Conservation (phyloP, 2,888 invertebrate species). For the Helicoverpa assulta region DNA sequence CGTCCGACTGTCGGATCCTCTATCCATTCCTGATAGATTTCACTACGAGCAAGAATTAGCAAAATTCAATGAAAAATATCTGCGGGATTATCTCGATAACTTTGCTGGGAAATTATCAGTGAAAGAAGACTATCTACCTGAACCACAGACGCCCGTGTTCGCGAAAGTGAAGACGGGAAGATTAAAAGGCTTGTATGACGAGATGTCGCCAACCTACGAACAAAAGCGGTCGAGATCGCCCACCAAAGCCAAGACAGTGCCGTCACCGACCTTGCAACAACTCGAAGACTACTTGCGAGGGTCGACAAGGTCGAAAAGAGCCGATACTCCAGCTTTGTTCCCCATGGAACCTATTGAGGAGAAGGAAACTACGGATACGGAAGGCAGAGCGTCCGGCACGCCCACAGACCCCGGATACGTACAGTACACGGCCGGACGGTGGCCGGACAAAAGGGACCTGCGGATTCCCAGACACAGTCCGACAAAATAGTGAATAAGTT, state of each 20-base stretch:
- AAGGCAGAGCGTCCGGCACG: slow-evolving; percentile 90
- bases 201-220: slow-evolving; percentile 81
- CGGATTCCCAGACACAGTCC: slow-evolving; percentile 91
- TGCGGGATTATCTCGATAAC: slow-evolving; percentile 82
- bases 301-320: slow-evolving; percentile 77
- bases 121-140: slow-evolving; percentile 85
- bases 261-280: slow-evolving; percentile 86
- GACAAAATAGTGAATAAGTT: slow-evolving; percentile 69
- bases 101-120: slow-evolving; percentile 80
- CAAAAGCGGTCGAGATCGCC: slow-evolving; percentile 80
- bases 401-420: slow-evolving; percentile 94
- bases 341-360: slow-evolving; percentile 90
- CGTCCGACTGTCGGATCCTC: slow-evolving; percentile 82
- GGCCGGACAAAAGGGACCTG: slow-evolving; percentile 90
- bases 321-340: slow-evolving; percentile 84
- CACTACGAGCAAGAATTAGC: slow-evolving; percentile 86
- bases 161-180: slow-evolving; percentile 84
- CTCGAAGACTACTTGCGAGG: slow-evolving; percentile 86
- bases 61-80: slow-evolving; percentile 86
- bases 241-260: slow-evolving; percentile 79
- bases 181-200: slow-evolving; percentile 80
- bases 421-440: slow-evolving; percentile 92
- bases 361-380: slow-evolving; percentile 77
- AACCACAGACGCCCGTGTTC: slow-evolving; percentile 86
- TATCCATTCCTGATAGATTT: slow-evolving; percentile 78